These are phyloP conservation scores for Puma concolor DNA, from an alignment of 2,113 vertebrate genomes.

Conservation along the genomic window DNA sequence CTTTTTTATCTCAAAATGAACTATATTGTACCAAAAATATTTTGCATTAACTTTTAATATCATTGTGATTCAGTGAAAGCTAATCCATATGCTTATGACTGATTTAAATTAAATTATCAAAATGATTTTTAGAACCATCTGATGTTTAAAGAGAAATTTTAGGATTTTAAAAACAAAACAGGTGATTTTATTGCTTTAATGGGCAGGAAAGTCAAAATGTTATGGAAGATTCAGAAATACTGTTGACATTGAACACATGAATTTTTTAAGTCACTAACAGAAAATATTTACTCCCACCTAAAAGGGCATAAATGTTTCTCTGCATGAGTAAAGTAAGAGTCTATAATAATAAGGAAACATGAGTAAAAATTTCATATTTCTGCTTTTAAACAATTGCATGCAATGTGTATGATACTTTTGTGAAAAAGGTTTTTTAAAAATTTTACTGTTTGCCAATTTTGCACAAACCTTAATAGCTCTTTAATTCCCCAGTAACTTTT, in stretches of 20 bases:
- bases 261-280: not conserved
- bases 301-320: not conserved
- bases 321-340: not conserved
- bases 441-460: not conserved
- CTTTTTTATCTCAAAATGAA: slow-evolving; percentile 35
- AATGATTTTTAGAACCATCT: slow-evolving; percentile 59
- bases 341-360: not conserved
- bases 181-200: not conserved
- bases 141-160: slow-evolving; percentile 20
- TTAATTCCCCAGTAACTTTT: not conserved
- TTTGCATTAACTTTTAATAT: slow-evolving; percentile 67
- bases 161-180: not conserved
- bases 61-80: slow-evolving; percentile 55
- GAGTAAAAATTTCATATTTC: not conserved
- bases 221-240: not conserved
- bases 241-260: not conserved
- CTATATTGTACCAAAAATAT: slow-evolving; percentile 47
- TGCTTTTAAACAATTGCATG: not conserved
- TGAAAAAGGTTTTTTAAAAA: not conserved
- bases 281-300: slow-evolving; percentile 10
- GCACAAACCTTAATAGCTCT: not conserved
- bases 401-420: not conserved
- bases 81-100: slow-evolving; percentile 60
- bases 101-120: slow-evolving; percentile 59
- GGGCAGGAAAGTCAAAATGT: not conserved